Evolutionary conservation across 1,140 invertebrate genomes (phyloP).

Genomic region (Aphis gossypii): DNA sequence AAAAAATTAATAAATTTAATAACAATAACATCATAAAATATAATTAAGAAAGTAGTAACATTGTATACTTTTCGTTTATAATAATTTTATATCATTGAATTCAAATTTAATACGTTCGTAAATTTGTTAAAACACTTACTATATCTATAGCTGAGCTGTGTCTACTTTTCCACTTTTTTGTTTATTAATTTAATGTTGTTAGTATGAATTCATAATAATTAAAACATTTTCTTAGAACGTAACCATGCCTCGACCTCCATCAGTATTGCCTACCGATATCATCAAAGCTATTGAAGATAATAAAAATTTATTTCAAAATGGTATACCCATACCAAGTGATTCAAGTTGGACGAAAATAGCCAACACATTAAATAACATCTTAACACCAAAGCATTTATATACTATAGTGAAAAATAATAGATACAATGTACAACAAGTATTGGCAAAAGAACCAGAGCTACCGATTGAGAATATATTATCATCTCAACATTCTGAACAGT

Average conservation of each 20-base stretch:
- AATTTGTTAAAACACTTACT: no score
- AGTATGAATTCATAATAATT: no score
- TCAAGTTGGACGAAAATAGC: not conserved
- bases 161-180: no score
- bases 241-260: not conserved
- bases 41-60: no score
- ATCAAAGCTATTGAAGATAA: not conserved
- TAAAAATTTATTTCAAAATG: not conserved
- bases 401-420: not conserved
- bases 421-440: not conserved
- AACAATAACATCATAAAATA: no score
- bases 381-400: not conserved
- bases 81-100: no score
- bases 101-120: no score
- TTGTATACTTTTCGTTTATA: no score
- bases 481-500: no score
- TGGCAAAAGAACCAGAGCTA: not conserved
- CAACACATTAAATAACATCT: not conserved
- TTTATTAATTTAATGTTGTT: no score
- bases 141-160: no score
- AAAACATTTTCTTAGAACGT: not conserved
- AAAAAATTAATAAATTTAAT: no score
- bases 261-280: not conserved
- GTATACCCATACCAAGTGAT: not conserved
- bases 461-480: not conserved